These are phyloP conservation scores for Heliocidaris tuberculata DNA, from an alignment of 35 echinoderm and acorn worm species.

Conservation along the genomic window DNA sequence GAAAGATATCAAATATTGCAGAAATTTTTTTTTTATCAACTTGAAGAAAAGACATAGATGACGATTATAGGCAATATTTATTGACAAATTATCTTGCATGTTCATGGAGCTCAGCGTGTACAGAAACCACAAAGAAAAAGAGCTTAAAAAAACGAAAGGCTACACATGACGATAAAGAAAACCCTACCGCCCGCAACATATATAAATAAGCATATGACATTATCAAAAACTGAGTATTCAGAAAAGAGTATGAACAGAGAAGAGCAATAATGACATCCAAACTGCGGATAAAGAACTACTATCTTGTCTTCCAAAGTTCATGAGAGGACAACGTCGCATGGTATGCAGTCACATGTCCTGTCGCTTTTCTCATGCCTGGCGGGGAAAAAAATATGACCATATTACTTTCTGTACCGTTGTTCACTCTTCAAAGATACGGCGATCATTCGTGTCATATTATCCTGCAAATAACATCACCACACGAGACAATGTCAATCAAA, in stretches of 20 bases:
- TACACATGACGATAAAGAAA: neutral
- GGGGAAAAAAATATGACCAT: neutral
- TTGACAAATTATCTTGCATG: too few relatives aligned
- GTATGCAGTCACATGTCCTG: neutral
- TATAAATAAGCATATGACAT: neutral
- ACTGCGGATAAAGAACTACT: neutral
- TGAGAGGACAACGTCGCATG: neutral
- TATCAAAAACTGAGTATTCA: neutral
- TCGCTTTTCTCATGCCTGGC: neutral
- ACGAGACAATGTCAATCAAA: conserved; percentile 17
- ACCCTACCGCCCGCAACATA: neutral
- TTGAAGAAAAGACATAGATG: too few relatives aligned
- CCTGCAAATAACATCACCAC: conserved; percentile 8
- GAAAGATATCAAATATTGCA: too few relatives aligned
- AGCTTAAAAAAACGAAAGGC: too few relatives aligned
- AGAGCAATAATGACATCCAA: neutral
- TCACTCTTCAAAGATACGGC: neutral
- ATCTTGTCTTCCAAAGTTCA: neutral
- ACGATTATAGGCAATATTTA: too few relatives aligned
- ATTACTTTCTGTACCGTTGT: neutral
- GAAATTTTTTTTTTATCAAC: too few relatives aligned
- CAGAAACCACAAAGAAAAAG: too few relatives aligned
- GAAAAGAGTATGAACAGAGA: neutral
- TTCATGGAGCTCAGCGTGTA: too few relatives aligned
- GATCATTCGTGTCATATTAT: neutral